phyloP scores from a whole-genome alignment of 2,113 vertebrate genomes.

The Falcunculus frontatus region DNA sequence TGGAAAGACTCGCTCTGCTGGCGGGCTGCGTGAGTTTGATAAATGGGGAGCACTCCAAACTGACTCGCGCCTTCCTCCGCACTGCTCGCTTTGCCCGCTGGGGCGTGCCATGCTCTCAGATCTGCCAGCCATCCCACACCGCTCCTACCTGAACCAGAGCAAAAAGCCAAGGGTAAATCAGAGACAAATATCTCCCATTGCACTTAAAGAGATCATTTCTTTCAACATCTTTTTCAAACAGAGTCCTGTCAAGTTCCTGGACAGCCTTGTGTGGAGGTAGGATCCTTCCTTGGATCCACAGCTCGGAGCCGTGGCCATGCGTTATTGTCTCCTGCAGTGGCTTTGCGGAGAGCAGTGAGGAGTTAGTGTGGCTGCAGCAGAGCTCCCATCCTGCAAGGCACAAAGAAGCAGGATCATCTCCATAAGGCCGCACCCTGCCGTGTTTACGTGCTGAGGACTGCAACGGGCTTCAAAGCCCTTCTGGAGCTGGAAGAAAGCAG shows the following conservation, averaged over 20 bases:
- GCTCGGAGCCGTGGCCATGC: background rate
- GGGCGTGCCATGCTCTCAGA: constrained; percentile 86
- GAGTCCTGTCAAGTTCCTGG: constrained; percentile 71
- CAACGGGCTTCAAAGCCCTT: background rate
- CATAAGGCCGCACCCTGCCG: background rate
- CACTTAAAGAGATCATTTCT: constrained; percentile 83
- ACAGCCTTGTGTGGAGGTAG: constrained; percentile 45
- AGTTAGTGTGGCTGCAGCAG: background rate
- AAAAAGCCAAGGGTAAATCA: constrained; percentile 85
- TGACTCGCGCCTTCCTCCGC: constrained; percentile 84
- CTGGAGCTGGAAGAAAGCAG: background rate
- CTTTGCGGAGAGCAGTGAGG: background rate
- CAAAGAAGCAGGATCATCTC: background rate
- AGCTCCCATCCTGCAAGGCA: background rate
- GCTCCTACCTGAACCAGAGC: constrained; percentile 82
- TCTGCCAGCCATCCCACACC: constrained; percentile 82
- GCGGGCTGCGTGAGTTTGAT: constrained; percentile 99
- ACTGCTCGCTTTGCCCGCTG: constrained; percentile 82
- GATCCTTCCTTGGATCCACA: constrained; percentile 39
- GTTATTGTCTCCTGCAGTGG: background rate
- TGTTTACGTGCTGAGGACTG: background rate
- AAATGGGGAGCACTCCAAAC: constrained; percentile 96
- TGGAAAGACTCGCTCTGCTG: constrained; percentile 99
- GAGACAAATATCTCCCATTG: constrained; percentile 81
- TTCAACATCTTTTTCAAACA: constrained; percentile 75